Evolutionary conservation across 2,113 vertebrate species (phyloP).

Genomic region (Sciurus niger): DNA sequence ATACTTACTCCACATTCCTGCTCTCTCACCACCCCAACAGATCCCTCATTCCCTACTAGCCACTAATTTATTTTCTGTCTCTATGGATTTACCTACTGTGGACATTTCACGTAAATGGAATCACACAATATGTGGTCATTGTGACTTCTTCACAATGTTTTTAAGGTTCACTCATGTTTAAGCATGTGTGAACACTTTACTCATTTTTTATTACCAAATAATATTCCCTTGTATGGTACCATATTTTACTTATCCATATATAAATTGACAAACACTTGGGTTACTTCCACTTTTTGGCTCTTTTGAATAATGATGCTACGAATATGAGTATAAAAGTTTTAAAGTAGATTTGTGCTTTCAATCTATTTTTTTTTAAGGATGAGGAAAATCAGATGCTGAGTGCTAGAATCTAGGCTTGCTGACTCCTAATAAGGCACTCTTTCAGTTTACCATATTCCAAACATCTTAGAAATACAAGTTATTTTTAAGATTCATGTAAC

Average conservation of each 20-base stretch:
- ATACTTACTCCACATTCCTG: background rate
- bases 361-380: background rate
- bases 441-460: background rate
- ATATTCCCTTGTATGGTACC: background rate
- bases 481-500: background rate
- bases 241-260: background rate
- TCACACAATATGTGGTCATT: background rate
- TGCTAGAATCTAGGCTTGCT: background rate
- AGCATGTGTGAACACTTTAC: background rate
- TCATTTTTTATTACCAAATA: background rate
- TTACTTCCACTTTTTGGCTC: background rate
- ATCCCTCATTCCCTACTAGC: background rate
- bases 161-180: background rate
- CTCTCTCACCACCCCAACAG: background rate
- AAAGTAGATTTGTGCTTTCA: background rate
- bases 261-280: background rate
- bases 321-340: background rate
- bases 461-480: slow-evolving; percentile 33
- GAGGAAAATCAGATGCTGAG: slow-evolving; percentile 14
- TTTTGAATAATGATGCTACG: background rate
- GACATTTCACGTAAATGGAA: background rate
- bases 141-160: background rate
- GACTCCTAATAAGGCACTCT: background rate
- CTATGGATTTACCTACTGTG: background rate
- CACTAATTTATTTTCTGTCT: background rate